phyloP scores from a whole-genome alignment of 2,113 vertebrate genomes.

The Lonchura striata region DNA sequence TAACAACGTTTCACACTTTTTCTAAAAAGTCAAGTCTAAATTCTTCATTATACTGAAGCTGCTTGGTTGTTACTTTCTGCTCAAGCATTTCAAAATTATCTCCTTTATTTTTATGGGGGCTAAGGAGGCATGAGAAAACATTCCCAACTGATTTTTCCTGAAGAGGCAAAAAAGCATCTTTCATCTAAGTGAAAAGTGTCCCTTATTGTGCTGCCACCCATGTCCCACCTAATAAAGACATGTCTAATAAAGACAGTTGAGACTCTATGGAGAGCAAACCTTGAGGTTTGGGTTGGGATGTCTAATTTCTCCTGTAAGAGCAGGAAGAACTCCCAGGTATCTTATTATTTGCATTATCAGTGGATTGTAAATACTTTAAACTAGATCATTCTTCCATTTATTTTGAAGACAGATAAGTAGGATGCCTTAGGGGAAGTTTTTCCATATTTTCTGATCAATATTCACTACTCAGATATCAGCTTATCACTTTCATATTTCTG shows the following conservation, averaged over 20 bases:
- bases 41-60: background rate
- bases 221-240: background rate
- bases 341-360: constrained; percentile 33
- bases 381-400: constrained; percentile 35
- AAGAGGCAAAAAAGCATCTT: background rate
- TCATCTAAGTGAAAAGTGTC: background rate
- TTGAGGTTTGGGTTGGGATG: background rate
- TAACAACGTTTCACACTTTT: background rate
- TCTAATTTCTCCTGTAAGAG: background rate
- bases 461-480: constrained; percentile 49
- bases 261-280: background rate
- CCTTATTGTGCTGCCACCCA: background rate
- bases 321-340: background rate
- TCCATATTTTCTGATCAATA: constrained; percentile 62
- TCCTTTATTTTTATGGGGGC: background rate
- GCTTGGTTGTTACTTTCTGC: background rate
- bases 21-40: background rate
- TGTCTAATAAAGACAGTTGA: background rate
- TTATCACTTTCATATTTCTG: constrained; percentile 53
- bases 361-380: constrained; percentile 33
- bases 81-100: background rate
- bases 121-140: background rate
- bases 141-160: background rate
- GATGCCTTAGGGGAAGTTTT: constrained; percentile 54
- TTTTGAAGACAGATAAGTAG: constrained; percentile 38